phyloP scores from a whole-genome alignment of 35 echinoderm and acorn worm genomes.

The Eucidaris tribuloides region DNA sequence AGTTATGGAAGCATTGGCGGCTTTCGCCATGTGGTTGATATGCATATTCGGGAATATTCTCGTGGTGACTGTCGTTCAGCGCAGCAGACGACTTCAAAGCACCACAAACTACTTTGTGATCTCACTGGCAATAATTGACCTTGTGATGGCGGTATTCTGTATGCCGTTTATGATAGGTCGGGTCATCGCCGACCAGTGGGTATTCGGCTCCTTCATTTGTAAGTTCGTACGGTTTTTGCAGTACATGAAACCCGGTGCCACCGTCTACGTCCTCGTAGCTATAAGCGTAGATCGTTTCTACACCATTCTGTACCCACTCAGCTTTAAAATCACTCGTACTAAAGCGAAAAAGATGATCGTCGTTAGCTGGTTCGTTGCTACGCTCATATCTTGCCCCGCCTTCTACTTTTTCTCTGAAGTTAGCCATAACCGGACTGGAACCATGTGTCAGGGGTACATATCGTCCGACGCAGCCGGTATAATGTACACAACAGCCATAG shows the following conservation, averaged over 20 bases:
- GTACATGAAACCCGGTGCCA: slow-evolving; percentile 63
- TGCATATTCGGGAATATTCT: slow-evolving; percentile 78
- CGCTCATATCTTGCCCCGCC: slow-evolving; percentile 64
- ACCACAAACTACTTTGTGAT: slow-evolving; percentile 99
- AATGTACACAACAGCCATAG: slow-evolving; percentile 37
- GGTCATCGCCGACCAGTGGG: slow-evolving; percentile 52
- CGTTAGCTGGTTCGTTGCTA: slow-evolving; percentile 62
- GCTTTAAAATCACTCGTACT: slow-evolving; percentile 91
- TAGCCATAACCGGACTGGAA: too few relatives aligned
- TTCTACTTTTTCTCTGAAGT: slow-evolving; percentile 65
- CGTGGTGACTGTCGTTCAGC: slow-evolving; percentile 58
- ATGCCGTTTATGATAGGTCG: slow-evolving; percentile 66
- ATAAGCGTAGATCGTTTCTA: slow-evolving; percentile 90
- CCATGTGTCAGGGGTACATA: slow-evolving; percentile 36
- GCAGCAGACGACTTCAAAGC: slow-evolving; percentile 80
- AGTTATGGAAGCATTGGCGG: slow-evolving; percentile 26
- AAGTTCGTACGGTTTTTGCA: slow-evolving; percentile 76
- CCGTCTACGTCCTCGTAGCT: slow-evolving; percentile 67
- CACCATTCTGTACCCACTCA: slow-evolving; percentile 94
- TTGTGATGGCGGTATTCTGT: slow-evolving; percentile 71
- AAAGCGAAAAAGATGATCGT: slow-evolving; percentile 88
- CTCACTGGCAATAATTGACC: slow-evolving; percentile 77
- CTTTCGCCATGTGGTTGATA: slow-evolving; percentile 31
- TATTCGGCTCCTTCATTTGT: slow-evolving; percentile 74
- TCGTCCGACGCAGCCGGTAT: slow-evolving; percentile 34